Evolutionary conservation across 2,113 vertebrate species (phyloP), one percentile per base, ranked within the genome.

Genomic region (Scopus umbretta): DNA sequence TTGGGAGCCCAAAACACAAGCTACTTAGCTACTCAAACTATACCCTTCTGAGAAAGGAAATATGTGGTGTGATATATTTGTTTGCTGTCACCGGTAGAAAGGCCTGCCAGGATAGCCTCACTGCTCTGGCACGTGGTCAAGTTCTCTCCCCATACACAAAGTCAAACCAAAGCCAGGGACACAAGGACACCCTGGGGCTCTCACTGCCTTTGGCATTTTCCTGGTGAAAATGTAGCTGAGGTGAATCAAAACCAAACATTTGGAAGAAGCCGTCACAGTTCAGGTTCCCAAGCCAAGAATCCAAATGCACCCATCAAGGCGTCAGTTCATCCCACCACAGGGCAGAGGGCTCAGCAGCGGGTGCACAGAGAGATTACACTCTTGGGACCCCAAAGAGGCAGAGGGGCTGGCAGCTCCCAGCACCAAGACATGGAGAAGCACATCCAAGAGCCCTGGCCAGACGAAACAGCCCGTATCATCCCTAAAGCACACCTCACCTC

Each of bases 11-110:
- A 95, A 94, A 97, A 96, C 91, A 97, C 61, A 93, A 96, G 94
- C 92, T 95, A 96, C 90, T 95, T 81, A 96, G 89, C 91, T 91
- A 87, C 92, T 92, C 87, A 93, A 88, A 93, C 80, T 45, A 40
- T 73, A 95, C 26, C 52, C 88, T 96, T 97, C 90, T 91, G 91
- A 96, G 80, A 93, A 93, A 95, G 94, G 90, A 97, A 97, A 92
- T 97, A 85, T 80, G 83, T 50, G 76, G 84, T 13, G 50, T 86
- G 86, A 98, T 97, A 91, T 88, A 97, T 97, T 92, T 97, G 92
- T 97, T 96, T 96, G 91, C 90, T 90, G 94, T 96, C 96, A 88
- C 65, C 1, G 0, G 62, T 86, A 90, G 94, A 74, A 97, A 95
- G 83, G 59, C 45, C 90, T 96, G 97, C 96, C 97, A 98, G 90